A percentile compares a stretch with the other conserved stretches of the same genome.
Evolutionary conservation across 2,797 vertebrate species (phyloP).

Genomic region (Tachyglossus aculeatus): DNA sequence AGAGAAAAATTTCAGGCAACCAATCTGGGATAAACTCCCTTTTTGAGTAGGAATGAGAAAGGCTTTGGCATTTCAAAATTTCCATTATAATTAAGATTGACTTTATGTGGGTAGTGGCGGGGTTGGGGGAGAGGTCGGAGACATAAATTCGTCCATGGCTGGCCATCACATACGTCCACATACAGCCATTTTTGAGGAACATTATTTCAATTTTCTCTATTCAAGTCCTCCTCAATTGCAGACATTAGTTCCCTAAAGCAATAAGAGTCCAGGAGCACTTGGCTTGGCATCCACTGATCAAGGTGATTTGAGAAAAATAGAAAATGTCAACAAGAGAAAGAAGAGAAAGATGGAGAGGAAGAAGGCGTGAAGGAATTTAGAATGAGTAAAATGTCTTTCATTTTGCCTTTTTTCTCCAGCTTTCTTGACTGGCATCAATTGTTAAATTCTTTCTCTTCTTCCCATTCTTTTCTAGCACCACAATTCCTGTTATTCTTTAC

Average conservation of each 20-base stretch:
- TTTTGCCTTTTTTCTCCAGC: no score
- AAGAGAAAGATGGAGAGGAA: neutral
- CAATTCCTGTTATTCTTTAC: rapidly evolving
- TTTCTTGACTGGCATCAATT: neutral
- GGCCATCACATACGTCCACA: rapidly evolving
- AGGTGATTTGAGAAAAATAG: no score
- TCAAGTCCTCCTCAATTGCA: neutral
- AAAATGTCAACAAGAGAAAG: neutral
- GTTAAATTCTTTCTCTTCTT: neutral
- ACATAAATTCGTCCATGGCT: no score
- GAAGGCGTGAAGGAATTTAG: no score
- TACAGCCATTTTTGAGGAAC: no score
- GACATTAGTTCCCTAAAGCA: neutral
- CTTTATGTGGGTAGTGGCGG: neutral
- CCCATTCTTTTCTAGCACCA: neutral
- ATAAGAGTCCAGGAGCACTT: neutral
- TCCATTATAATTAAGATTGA: neutral
- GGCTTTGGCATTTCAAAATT: neutral
- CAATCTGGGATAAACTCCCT: no score
- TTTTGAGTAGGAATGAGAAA: neutral
- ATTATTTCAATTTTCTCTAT: neutral
- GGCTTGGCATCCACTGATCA: neutral
- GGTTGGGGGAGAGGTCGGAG: rapidly evolving
- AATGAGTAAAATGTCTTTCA: no score
- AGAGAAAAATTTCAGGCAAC: neutral